Base-by-base conservation (phyloP, 2,888 invertebrate genomes). In the Metacarcinus magister region DNA sequence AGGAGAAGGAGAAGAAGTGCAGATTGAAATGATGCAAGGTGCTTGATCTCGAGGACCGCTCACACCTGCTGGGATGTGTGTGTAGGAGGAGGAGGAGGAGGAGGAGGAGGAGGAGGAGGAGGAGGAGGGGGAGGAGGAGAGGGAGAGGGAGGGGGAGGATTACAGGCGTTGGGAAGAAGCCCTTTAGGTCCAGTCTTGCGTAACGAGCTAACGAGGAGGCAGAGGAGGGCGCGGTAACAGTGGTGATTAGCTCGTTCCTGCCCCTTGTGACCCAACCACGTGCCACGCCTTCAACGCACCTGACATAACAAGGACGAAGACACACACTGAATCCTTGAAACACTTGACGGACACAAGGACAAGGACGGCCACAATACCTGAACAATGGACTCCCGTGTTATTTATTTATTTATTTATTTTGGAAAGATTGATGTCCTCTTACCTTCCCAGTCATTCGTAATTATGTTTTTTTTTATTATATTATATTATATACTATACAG, bases 31-130 rank as follows among this genome's bases (percentile, higher is more conserved):
- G 60, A 60, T 16, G 60, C 60, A 60, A 60, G 16, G 60, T 60
- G 60, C 60, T 60, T 19, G 4, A 60, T 60, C 7, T 60, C 23
- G 23, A 60, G 19, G 60, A 4, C 60, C 19, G 19, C 4, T 2
- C 60, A 60, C 60, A 60, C 16, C 60, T 60, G 60, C 60, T 19
- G 60, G 75, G 5, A 75, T 19, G 28, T n/a, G 75, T 75, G 28
- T 75, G 19, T 75, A 23, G 75, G n/a, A 75, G 75, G n/a, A 75
- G 75, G 75, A 75, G 75, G 43, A 32, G 46, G 48, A 91, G 28
- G n/a, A 28, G 91, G 44, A 91, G 44, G 43, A n/a, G 91, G 43
- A 46, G 44, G 44, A 46, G 91, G 91, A 46, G 91, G 91, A 46
- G 46, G 91, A 91, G 91, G 43, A 91, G 32, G 44, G 19, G 46